phyloP scores from a whole-genome alignment of 2,113 vertebrate species.

The Ptyas mucosa region DNA sequence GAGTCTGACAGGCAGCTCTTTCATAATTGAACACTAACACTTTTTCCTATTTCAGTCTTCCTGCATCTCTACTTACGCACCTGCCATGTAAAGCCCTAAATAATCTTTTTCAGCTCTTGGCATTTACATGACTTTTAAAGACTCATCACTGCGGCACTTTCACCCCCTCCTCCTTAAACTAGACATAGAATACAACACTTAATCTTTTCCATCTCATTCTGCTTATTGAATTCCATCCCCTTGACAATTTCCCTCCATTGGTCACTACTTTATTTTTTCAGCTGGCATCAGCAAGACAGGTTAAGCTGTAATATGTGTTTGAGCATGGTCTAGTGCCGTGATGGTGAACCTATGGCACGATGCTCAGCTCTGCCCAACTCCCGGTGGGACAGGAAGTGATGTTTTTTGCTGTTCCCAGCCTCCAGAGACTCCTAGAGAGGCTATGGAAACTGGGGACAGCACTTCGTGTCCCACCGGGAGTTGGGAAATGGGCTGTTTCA shows the following conservation, averaged over 20 bases:
- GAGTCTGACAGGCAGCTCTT: background rate
- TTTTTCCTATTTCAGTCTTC: background rate
- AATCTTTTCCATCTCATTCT: background rate
- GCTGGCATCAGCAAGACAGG: background rate
- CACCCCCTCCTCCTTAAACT: background rate
- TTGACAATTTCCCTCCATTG: background rate
- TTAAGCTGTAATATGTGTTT: background rate
- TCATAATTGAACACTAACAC: background rate
- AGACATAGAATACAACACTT: background rate
- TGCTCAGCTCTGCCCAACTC: too few relatives aligned
- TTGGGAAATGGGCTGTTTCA: too few relatives aligned
- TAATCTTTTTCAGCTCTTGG: background rate
- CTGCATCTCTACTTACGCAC: background rate
- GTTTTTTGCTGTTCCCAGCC: too few relatives aligned
- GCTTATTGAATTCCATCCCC: background rate
- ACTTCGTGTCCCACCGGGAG: too few relatives aligned
- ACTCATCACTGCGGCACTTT: background rate
- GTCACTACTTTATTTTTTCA: background rate
- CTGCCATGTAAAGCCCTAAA: background rate
- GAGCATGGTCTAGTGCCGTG: background rate
- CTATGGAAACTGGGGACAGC: too few relatives aligned
- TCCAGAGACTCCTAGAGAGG: too few relatives aligned
- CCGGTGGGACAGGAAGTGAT: too few relatives aligned
- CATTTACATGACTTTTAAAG: constrained; percentile 7
- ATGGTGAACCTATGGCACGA: too few relatives aligned